phyloP scores from a whole-genome alignment of 1,140 invertebrate species.

The Reticulitermes speratus region DNA sequence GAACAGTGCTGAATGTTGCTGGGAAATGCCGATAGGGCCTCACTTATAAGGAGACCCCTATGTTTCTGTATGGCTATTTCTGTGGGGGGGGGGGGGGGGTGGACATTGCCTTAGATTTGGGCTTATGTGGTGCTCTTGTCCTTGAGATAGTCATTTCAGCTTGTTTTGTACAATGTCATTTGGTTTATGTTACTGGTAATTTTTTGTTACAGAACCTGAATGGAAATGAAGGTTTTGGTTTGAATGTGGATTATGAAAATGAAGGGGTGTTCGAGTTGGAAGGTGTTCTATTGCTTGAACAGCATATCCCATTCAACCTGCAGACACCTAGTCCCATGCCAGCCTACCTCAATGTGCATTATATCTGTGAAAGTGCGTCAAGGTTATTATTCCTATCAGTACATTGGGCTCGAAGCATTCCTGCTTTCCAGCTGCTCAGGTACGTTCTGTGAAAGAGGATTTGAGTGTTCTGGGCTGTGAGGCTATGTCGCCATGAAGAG shows the following conservation, averaged over 20 bases:
- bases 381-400: constrained; percentile 84
- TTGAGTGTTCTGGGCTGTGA: no score
- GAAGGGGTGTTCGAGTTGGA: constrained; percentile 52
- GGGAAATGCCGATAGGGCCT: no score
- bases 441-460: constrained; percentile 44
- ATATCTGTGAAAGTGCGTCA: constrained; percentile 89
- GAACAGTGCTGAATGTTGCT: no score
- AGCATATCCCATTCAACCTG: constrained; percentile 72
- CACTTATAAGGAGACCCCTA: no score
- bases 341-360: constrained; percentile 80
- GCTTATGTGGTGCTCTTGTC: no score
- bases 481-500: no score
- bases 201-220: constrained; percentile 50
- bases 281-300: constrained; percentile 65
- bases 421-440: constrained; percentile 77
- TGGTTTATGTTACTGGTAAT: constrained; percentile 41
- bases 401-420: constrained; percentile 83
- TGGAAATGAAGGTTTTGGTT: constrained; percentile 47
- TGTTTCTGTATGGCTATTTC: no score
- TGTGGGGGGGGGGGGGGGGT: no score
- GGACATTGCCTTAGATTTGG: no score
- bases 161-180: constrained; percentile 38
- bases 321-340: constrained; percentile 80
- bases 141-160: background rate
- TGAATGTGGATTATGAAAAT: constrained; percentile 39